A percentile compares a stretch with the other conserved stretches of the same genome.
Evolutionary conservation across 2,888 invertebrate species (phyloP).

Genomic region (Chrysolina haemoptera): DNA sequence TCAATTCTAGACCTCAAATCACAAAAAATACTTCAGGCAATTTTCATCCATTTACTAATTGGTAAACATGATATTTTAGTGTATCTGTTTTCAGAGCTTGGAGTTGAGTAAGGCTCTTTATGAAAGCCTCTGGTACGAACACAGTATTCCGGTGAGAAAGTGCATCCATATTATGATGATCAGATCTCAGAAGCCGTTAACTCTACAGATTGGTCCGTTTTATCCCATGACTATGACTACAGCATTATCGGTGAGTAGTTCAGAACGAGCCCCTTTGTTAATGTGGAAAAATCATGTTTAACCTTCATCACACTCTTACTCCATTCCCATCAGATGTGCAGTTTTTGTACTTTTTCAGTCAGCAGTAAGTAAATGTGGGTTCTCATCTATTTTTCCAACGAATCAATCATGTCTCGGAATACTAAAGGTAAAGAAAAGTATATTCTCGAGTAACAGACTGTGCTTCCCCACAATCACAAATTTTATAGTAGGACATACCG

Average conservation of each 20-base stretch:
- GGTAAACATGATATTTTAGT: neutral
- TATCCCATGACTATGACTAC: constrained; percentile 55
- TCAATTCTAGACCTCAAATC: no score
- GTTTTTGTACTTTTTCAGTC: no score
- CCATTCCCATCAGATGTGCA: no score
- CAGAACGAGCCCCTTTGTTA: neutral
- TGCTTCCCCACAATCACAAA: no score
- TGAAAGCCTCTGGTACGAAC: constrained; percentile 39
- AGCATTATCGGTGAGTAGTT: constrained; percentile 10
- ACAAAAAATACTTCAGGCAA: no score
- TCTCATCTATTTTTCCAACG: no score
- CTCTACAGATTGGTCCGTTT: constrained; percentile 55
- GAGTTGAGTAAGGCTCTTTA: constrained; percentile 45
- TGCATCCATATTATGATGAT: constrained; percentile 50
- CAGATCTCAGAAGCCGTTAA: constrained; percentile 52
- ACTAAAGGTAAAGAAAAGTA: no score
- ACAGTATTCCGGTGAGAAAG: constrained; percentile 31
- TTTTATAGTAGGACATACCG: no score
- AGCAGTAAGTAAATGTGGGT: no score
- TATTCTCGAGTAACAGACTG: no score
- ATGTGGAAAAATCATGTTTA: neutral
- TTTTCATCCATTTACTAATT: no score
- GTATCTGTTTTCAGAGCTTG: constrained; percentile 47
- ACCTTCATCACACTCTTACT: neutral
- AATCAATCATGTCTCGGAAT: no score